Evolutionary conservation across 2,888 invertebrate species (phyloP), one percentile per base, ranked within the genome.

Genomic region (Imbricaverruca yamaguchii): DNA sequence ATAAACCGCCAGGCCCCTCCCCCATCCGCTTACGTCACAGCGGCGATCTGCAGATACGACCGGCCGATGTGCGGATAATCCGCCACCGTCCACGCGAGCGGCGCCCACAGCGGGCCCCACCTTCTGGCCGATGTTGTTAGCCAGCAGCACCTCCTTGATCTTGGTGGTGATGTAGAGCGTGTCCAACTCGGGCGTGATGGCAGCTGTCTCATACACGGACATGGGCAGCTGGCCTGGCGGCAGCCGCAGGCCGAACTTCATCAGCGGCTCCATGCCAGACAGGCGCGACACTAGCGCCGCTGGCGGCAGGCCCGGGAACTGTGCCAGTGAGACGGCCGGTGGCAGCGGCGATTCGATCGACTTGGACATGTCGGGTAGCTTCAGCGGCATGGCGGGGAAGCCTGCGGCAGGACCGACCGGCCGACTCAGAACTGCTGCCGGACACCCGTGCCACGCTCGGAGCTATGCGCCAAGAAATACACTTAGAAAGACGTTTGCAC

Each of bases 91-190:
- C 61, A 18, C 61, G 61, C 61, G 61, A 61, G 61, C 61, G 61
- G 7, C 15, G 61, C 61, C 15, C 61, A 15, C 18, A 8, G 15
- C 61, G 39, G 53, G 81, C 57, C 15, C 81, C 87, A 93, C 91
- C 90, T 98, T 98, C 88, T 98, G 98, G 7, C 98, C 98, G 84
- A 98, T 96, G 87, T 98, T 98, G 87, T 98, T 97, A 67, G 97
- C 97, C 81, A 98, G 89, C 18, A 98, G 89, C 0, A 97, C 96
- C 87, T 98, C 98, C 87, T 98, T 98, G 87, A 98, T 97, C 88
- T 96, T 95, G 13, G 96, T 96, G 6, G 98, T 98, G 85, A 98
- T 96, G 39, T 94, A 92, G 87, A 97, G 96, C 1, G 98, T 98
- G 88, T 98, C 98, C 83, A 98, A 90, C 87, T 97, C 97, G 85